Percentiles rank a stretch among this genome's conserved stretches.
Evolutionary conservation across 35 echinoderm and acorn worm species (phyloP).

Genomic region (Heliocidaris erythrogramma): DNA sequence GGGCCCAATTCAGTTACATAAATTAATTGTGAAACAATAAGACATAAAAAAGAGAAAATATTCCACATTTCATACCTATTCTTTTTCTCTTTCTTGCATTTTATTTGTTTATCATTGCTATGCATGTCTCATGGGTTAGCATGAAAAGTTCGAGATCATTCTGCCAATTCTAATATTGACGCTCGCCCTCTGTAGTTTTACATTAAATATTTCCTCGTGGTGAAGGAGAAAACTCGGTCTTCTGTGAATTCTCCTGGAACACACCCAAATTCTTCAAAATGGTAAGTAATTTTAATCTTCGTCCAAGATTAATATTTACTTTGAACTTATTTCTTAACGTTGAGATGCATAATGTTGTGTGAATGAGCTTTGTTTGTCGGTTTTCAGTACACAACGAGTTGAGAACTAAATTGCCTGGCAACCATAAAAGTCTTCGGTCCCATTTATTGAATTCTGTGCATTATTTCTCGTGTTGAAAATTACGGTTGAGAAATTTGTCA

Average conservation of each 20-base stretch:
- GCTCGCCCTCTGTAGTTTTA: not conserved
- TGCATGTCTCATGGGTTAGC: too few relatives aligned
- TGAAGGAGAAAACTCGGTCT: not conserved
- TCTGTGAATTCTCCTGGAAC: not conserved
- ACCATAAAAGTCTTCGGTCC: not conserved
- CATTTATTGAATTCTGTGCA: not conserved
- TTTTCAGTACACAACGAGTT: not conserved
- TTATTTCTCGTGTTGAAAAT: not conserved
- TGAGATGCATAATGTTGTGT: not conserved
- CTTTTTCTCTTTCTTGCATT: too few relatives aligned
- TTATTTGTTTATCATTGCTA: too few relatives aligned
- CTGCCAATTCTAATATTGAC: not conserved
- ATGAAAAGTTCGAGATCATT: not conserved
- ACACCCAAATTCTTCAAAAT: conserved; percentile 3
- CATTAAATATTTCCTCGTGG: not conserved
- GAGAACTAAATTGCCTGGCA: not conserved
- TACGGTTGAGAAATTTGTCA: too few relatives aligned
- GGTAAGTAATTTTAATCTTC: not conserved
- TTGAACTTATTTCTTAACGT: not conserved
- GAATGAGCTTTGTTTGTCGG: not conserved
- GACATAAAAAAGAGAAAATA: too few relatives aligned
- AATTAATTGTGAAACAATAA: too few relatives aligned
- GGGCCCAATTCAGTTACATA: too few relatives aligned
- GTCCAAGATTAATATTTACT: not conserved
- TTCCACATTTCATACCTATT: too few relatives aligned